phyloP scores from a whole-genome alignment of 2,797 vertebrate genomes.

The Carapus acus region DNA sequence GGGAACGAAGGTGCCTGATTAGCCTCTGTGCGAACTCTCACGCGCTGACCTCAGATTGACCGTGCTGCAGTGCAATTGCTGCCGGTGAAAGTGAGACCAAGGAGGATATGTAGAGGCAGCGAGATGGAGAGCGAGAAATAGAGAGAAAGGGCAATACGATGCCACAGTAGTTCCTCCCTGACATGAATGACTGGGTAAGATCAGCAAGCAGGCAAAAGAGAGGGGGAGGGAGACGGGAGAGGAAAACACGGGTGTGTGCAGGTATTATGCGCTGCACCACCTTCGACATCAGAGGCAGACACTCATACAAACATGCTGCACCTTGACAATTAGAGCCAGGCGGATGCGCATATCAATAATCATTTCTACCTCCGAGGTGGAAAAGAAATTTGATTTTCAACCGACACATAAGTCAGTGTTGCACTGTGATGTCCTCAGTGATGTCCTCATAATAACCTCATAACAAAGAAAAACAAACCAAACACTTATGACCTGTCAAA shows the following conservation, averaged over 20 bases:
- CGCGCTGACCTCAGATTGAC: conserved; percentile 16
- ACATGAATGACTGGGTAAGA: not conserved
- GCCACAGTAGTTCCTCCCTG: too few species aligned
- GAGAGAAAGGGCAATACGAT: not conserved
- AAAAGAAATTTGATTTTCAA: conserved; percentile 32
- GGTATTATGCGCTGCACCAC: not conserved
- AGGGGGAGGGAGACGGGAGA: too few species aligned
- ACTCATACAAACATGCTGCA: conserved; percentile 23
- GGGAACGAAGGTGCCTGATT: not conserved
- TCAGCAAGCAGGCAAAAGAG: too few species aligned
- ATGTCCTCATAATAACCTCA: not conserved
- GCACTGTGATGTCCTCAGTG: conserved; percentile 19
- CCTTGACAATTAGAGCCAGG: conserved; percentile 48
- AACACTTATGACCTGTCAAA: too few species aligned
- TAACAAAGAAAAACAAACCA: too few species aligned
- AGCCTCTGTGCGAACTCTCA: conserved; percentile 5
- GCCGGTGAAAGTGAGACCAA: conserved; percentile 19
- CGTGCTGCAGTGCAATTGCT: conserved; percentile 13
- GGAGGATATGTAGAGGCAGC: not conserved
- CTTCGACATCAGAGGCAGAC: not conserved
- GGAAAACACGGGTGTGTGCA: not conserved
- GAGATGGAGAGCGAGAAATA: too few species aligned
- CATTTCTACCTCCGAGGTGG: conserved; percentile 13
- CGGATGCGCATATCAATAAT: conserved; percentile 33
- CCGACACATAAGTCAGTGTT: conserved; percentile 38